Base-by-base conservation (phyloP, 2,113 vertebrate genomes). In the Mungos mungo region DNA sequence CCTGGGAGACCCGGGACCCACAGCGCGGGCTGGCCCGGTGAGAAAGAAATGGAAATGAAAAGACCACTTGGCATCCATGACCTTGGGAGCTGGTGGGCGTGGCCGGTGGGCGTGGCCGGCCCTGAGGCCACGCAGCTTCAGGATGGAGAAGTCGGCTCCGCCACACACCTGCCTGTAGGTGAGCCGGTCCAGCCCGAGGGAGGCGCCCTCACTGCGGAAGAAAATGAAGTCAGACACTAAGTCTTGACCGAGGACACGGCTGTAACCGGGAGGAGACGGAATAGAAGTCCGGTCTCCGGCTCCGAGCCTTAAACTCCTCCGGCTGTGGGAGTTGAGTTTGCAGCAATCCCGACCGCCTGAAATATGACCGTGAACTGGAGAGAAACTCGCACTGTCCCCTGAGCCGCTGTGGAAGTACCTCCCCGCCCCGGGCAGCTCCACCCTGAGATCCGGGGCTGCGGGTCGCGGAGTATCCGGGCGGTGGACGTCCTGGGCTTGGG, bases 31-130 rank as follows among this genome's bases (percentile, higher is more conserved):
- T 25, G 52, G 0, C 16, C 4, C 1, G 0, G 5, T 3, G 0
- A 1, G 33, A 14, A n/a, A 71, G 84, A 57, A 29, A 9, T 0
- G 0, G 27, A 1, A 13, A 0, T 0, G 0, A 33, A 1, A 9
- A 0, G 23, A 2, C 3, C 2, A 1, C 5, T 21, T 0, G 10
- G 19, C 23, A 10, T 57, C 38, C 7, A 0, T 13, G 0, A 8
- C 38, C 4, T 57, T 11, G 9, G 13, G 4, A 16, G 7, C 16
- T 0, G 68, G 16, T 4, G 11, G 23, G 19, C 9, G 21, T 1
- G 60, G 29, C 16, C 0, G 63, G 23, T 11, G 11, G 31, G 19
- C 15, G 21, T 2, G 13, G 27, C 38, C 7, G 8, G 45, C 45
- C 33, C 76, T 2, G 16, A 5, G 45, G 16, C 2, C 23, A 0